Percentiles rank a stretch among this genome's conserved stretches.
phyloP scores from a whole-genome alignment of 2,797 vertebrate species.

The Muscicapa comitata region DNA sequence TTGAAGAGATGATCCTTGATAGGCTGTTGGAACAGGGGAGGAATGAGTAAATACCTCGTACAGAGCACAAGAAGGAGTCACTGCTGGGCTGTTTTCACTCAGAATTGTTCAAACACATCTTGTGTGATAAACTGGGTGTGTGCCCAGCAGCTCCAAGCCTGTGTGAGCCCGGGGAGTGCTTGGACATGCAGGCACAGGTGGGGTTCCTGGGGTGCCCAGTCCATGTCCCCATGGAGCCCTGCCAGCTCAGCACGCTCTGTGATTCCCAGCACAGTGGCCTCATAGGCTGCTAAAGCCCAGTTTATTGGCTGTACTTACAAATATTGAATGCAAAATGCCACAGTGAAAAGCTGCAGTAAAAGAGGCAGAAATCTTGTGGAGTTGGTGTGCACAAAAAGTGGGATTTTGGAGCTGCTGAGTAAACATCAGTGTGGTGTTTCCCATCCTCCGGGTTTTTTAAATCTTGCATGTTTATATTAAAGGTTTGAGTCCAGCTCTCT shows the following conservation, averaged over 20 bases:
- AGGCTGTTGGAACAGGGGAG: not conserved
- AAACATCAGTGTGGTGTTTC: not conserved
- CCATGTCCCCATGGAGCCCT: not conserved
- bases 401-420: not conserved
- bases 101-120: not conserved
- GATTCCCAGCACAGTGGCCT: not conserved
- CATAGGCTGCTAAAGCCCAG: not conserved
- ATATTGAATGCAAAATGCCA: not conserved
- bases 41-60: not conserved
- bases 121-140: not conserved
- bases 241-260: no score
- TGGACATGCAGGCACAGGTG: not conserved
- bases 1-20: not conserved
- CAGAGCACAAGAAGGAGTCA: not conserved
- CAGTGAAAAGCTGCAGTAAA: not conserved
- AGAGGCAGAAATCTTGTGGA: not conserved
- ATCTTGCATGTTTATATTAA: accelerated
- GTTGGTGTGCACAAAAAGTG: not conserved
- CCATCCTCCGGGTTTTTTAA: not conserved
- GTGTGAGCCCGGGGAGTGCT: not conserved
- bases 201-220: not conserved
- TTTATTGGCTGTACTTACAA: not conserved
- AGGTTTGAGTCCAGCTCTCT: not conserved
- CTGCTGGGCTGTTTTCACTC: not conserved
- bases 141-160: not conserved